Base-by-base conservation (phyloP, 2,797 vertebrate species). In the Rhinophrynus dorsalis region DNA sequence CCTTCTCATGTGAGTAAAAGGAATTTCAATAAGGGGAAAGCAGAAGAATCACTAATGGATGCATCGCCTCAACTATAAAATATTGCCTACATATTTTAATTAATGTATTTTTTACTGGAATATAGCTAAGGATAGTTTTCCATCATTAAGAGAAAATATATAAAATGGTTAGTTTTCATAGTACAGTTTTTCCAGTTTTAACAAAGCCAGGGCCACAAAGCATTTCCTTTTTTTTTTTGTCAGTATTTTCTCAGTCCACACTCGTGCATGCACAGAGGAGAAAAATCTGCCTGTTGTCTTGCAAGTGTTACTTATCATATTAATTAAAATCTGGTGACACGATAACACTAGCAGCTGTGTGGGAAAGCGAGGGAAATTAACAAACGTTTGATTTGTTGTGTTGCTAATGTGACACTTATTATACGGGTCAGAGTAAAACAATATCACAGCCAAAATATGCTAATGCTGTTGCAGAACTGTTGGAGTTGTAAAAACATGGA, bases 341-440 rank as follows among this genome's bases (percentile, higher is more conserved):
- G 95, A 94, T 95, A 93, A 94, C 90, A 91, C 90, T 84, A 90
- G 89, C 95, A 96, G 95, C 94, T 96, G 96, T 91, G 92, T 89
- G 89, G 92, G 90, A 91, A 91, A 93, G 91, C 91, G 90, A 89
- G 92, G 91, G 92, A 93, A 94, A 92, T 93, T 93, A 94, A 94
- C 90, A 94, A 94, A 92, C 92, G 93, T 94, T 95, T 96, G 95
- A 96, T 96, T 97, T 97, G 95, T 97, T 97, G 95, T 96, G 92
- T 97, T 97, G 95, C 94, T 97, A 96, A 97, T 96, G 95, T 97
- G 95, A 97, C 95, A 95, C 95, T 95, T 94, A 97, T 97, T 97
- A 97, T 96, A 96, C 95, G 95, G 96, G 95, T 97, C 96, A 96
- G 83, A 83, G 91, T 94, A 93, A 97, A 94, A 96, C 95, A 97